Percentiles rank a stretch among this genome's conserved stretches.
Conservation (phyloP, 1,140 invertebrate species). For the Cotesia chilonis region DNA sequence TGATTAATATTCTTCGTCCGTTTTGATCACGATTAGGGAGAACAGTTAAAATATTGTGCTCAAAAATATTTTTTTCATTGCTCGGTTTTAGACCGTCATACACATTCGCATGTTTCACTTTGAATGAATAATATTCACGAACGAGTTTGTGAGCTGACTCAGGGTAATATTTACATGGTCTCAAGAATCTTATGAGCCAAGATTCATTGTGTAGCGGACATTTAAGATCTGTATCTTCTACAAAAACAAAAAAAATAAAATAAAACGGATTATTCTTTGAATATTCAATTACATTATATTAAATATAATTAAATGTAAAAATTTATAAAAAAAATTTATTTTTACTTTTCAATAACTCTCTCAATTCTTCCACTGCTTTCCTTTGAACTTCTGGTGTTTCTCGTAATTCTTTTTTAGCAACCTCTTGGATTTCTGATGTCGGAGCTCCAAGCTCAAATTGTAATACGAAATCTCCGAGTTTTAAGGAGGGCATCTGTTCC, state of each 20-base stretch:
- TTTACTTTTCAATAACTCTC: constrained; percentile 74
- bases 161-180: constrained; percentile 84
- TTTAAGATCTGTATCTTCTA: constrained; percentile 76
- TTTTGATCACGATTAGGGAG: constrained; percentile 78
- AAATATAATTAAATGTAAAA: not conserved
- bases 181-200: constrained; percentile 78
- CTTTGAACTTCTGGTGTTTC: constrained; percentile 75
- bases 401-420: constrained; percentile 77
- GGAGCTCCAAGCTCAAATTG: constrained; percentile 75
- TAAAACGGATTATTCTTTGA: not conserved
- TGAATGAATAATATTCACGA: constrained; percentile 82
- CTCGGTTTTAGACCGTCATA: constrained; percentile 77
- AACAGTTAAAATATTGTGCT: constrained; percentile 79
- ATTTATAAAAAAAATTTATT: constrained; percentile 5
- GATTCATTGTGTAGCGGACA: constrained; percentile 75
- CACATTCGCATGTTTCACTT: constrained; percentile 77
- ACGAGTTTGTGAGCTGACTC: constrained; percentile 78
- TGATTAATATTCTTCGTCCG: constrained; percentile 76
- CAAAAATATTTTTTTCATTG: constrained; percentile 78
- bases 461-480: constrained; percentile 74
- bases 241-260: constrained; percentile 33
- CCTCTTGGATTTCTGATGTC: constrained; percentile 70
- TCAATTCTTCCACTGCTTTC: constrained; percentile 71
- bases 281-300: not conserved
- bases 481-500: constrained; percentile 71